Percentiles rank a stretch among this genome's conserved stretches.
These are phyloP conservation scores for Amniataba percoides DNA, from an alignment of 2,797 vertebrate species.

Conservation along the genomic window DNA sequence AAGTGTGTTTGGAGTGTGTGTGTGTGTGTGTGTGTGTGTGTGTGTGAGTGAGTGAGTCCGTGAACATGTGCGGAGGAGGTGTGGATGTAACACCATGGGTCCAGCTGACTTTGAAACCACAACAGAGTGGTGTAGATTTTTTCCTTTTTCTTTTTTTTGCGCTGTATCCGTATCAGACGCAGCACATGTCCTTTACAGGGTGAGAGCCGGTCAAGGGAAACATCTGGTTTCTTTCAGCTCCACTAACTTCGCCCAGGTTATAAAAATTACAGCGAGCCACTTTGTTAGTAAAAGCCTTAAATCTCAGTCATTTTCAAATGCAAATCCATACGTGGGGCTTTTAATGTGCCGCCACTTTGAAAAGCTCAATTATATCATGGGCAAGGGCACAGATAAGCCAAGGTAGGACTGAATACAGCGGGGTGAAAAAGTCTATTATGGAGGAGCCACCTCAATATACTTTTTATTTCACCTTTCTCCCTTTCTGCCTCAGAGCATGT, in stretches of 20 bases:
- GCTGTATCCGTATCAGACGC: constrained; percentile 52
- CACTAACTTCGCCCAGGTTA: constrained; percentile 50
- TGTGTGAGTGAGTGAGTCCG: constrained; percentile 22
- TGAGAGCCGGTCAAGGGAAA: constrained; percentile 63
- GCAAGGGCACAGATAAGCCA: constrained; percentile 80
- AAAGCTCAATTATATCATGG: constrained; percentile 76
- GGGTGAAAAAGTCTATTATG: constrained; percentile 77
- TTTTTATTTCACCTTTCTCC: constrained; percentile 75
- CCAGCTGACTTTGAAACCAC: constrained; percentile 71
- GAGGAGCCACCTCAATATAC: constrained; percentile 58
- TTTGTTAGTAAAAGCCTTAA: constrained; percentile 71
- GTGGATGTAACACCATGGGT: constrained; percentile 49
- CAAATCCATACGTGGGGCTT: constrained; percentile 64
- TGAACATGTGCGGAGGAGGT: constrained; percentile 54
- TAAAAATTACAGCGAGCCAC: constrained; percentile 54
- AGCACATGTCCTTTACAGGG: constrained; percentile 62
- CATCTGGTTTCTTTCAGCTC: constrained; percentile 72
- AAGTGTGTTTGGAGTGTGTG: constrained; percentile 50
- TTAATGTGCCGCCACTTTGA: constrained; percentile 65
- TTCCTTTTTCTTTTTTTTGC: not conserved
- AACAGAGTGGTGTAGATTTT: constrained; percentile 38
- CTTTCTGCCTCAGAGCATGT: constrained; percentile 64
- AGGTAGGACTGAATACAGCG: constrained; percentile 72
- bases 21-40: constrained; percentile 34
- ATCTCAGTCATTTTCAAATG: constrained; percentile 69